Conservation (phyloP, 2,113 vertebrate species). For the Mystacornis crossleyi region DNA sequence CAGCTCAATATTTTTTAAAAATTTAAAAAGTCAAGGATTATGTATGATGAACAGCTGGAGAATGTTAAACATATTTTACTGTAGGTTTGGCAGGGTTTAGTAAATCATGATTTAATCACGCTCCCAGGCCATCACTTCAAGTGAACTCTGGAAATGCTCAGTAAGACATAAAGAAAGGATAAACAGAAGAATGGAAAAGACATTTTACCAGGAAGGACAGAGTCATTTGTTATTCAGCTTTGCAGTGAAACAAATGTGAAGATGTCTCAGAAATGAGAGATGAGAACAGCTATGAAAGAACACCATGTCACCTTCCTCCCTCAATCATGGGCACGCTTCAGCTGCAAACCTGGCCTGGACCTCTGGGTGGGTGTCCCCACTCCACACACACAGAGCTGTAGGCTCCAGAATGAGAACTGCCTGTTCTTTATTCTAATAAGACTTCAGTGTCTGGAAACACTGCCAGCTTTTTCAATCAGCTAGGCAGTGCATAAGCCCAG, state of each 20-base stretch:
- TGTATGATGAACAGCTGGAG: conserved; percentile 69
- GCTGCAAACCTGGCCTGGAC: neutral
- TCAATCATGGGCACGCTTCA: neutral
- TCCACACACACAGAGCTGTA: neutral
- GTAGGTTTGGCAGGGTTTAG: conserved; percentile 64
- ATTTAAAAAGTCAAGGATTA: conserved; percentile 9
- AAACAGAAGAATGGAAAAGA: conserved; percentile 57
- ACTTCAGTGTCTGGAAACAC: neutral
- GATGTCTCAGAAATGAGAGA: neutral
- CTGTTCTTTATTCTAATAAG: neutral
- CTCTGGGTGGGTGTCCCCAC: neutral
- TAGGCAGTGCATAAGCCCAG: neutral
- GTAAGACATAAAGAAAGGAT: conserved; percentile 20
- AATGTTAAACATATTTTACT: conserved; percentile 70
- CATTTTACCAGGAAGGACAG: conserved; percentile 50
- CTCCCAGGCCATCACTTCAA: conserved; percentile 47
- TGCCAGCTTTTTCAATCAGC: conserved; percentile 15
- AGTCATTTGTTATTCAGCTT: conserved; percentile 38
- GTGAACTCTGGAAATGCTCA: conserved; percentile 65
- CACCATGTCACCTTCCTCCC: neutral
- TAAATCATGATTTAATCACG: conserved; percentile 65
- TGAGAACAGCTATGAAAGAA: neutral
- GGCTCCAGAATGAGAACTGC: neutral
- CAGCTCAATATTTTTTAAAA: conserved; percentile 57
- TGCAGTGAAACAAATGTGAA: neutral